A percentile compares a stretch with the other conserved stretches of the same genome.
Conservation (phyloP, 1,140 invertebrate species). For the Dreissena rostriformis region DNA sequence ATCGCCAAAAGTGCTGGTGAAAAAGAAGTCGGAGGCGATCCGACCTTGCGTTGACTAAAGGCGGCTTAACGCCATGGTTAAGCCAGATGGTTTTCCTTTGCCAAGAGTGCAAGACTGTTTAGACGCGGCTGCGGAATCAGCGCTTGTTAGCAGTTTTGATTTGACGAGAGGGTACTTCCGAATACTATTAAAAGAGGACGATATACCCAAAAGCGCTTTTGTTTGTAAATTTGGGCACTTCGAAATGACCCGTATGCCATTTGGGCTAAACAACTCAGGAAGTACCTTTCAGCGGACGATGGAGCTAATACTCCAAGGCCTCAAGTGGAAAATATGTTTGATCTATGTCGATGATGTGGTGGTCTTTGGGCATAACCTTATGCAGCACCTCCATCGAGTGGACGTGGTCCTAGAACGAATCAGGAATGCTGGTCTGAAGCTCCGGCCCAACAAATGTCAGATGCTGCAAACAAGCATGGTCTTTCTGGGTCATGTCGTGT, state of each 20-base stretch:
- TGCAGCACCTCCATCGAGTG: neutral
- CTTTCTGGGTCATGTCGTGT: constrained; percentile 53
- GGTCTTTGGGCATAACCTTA: constrained; percentile 27
- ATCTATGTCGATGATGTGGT: constrained; percentile 59
- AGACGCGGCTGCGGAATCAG: too few relatives aligned
- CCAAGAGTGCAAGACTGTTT: constrained; percentile 2
- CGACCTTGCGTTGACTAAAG: constrained; percentile 23
- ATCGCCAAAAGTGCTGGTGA: constrained; percentile 8
- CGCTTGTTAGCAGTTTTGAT: neutral
- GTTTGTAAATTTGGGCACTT: neutral
- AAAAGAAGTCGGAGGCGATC: neutral
- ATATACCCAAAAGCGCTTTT: constrained; percentile 72
- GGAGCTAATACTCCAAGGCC: too few relatives aligned
- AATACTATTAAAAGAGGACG: constrained; percentile 71
- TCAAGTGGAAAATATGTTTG: constrained; percentile 21
- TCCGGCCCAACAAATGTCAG: constrained; percentile 45
- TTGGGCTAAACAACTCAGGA: neutral
- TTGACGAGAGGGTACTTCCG: constrained; percentile 71
- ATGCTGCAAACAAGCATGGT: constrained; percentile 55
- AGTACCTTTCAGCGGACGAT: neutral
- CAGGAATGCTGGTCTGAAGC: constrained; percentile 28
- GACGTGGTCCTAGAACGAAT: constrained; percentile 27
- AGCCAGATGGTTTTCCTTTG: neutral
- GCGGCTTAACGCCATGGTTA: neutral
- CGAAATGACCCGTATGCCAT: neutral